Evolutionary conservation across 2,888 invertebrate species (phyloP).

Genomic region (Neoitamus cyanurus): DNA sequence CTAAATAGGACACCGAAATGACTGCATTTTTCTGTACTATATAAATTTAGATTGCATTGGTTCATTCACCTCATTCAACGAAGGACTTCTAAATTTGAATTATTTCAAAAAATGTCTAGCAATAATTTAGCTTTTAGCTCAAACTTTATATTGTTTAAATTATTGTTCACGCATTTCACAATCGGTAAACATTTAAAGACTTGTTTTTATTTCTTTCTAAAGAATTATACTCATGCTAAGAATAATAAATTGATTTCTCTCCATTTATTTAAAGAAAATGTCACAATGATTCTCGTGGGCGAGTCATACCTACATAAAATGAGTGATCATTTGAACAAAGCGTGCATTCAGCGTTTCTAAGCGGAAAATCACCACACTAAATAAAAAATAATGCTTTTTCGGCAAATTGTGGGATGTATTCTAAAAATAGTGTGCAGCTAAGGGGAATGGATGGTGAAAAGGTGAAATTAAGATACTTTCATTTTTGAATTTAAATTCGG

Average conservation of each 20-base stretch:
- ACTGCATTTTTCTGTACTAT: no score
- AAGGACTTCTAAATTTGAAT: neutral
- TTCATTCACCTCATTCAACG: neutral
- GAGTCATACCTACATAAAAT: neutral
- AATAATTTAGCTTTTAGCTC: neutral
- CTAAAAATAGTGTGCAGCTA: no score
- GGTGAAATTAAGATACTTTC: no score
- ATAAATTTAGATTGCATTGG: neutral
- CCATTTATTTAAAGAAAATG: neutral
- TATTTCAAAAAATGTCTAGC: neutral
- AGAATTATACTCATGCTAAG: neutral
- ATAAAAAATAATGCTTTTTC: neutral
- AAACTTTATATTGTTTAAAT: neutral
- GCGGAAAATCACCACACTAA: neutral
- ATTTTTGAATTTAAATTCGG: no score
- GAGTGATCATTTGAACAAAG: neutral
- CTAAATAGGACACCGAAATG: no score
- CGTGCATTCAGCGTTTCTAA: neutral
- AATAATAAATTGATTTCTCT: neutral
- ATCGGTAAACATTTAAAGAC: neutral
- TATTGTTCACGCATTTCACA: neutral
- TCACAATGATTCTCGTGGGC: neutral
- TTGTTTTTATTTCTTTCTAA: neutral
- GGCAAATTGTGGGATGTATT: neutral
- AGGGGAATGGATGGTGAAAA: no score